Evolutionary conservation across 2,797 vertebrate species (phyloP).

Genomic region (Argentina silus): DNA sequence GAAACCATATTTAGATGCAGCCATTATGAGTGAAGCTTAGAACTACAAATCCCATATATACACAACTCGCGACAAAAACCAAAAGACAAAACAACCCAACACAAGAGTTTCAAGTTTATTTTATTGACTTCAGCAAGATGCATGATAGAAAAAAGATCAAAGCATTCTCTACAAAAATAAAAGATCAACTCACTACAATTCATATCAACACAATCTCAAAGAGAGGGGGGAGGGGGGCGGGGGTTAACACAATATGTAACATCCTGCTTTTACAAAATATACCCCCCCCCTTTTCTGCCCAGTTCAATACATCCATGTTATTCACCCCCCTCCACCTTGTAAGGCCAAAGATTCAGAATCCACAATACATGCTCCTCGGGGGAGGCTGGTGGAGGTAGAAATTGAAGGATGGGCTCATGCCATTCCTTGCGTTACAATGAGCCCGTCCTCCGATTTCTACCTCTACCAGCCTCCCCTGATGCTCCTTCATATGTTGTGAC

Average conservation of each 20-base stretch:
- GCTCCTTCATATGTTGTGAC: too few species aligned
- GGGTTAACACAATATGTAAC: constrained; percentile 8
- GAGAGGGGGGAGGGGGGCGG: background rate
- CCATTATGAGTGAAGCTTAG: too few species aligned
- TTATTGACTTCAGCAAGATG: constrained; percentile 65
- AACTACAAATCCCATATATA: background rate
- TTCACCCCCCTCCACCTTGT: background rate
- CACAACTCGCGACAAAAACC: background rate
- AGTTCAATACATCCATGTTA: constrained; percentile 10
- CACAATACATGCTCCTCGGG: background rate
- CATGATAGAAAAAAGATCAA: constrained; percentile 62
- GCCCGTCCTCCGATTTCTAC: too few species aligned
- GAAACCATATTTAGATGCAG: too few species aligned
- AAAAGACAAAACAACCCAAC: background rate
- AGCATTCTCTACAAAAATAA: constrained; percentile 82
- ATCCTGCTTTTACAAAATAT: constrained; percentile 5
- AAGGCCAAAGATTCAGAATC: background rate
- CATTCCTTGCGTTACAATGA: too few species aligned
- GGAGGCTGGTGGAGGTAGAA: background rate
- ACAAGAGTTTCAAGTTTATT: constrained; percentile 24
- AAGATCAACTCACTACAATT: constrained; percentile 69
- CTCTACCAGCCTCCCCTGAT: too few species aligned
- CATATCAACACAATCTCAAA: constrained; percentile 32
- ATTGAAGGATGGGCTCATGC: too few species aligned
- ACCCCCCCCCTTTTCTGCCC: constrained; percentile 6